Base-by-base conservation (phyloP, 2,888 invertebrate species). In the Microchrysa polita region DNA sequence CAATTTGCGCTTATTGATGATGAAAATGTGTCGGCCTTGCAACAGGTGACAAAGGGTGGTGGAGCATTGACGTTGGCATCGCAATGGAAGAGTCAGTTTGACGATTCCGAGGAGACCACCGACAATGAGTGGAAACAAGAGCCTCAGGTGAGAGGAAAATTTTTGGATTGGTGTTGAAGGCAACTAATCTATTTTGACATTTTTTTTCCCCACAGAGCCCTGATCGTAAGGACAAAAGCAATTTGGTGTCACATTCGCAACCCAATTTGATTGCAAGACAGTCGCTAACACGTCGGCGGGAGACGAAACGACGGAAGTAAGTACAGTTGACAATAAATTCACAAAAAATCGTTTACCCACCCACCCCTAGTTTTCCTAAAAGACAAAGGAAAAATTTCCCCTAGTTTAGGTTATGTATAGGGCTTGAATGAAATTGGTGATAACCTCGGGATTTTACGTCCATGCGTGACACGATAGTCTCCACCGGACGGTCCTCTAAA, bases 51-150 rank as follows among this genome's bases (percentile, higher is more conserved):
- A 0, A 90, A 93, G 81, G 93, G 95, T 16, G 93, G 94, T 48
- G 95, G 95, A 0, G 95, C 95, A 0, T 85, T 96, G 10, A 97
- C 97, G 0, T 86, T 97, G 16, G 96, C 95, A 1, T 96, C 96
- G 18, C 94, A 94, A 80, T 97, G 97, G 96, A 96, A 96, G 82
- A 96, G 96, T 0, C 96, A 97, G 82, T 97, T 97, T 82, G 96
- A 96, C 80, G 96, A 97, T 82, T 96, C 96, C 0, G 96, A 97
- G 78, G 96, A 96, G 80, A 95, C 95, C 63, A 95, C 95, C 0
- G 96, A 96, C 82, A 95, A 96, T 83, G 96, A 96, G 83, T 95
- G 95, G 94, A 95, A 94, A 80, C 94, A 93, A 77, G 95, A 95
- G 79, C 89, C 90, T 78, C 86, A 83, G 81, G 84, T 83, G n/a